A percentile compares a stretch with the other conserved stretches of the same genome.
Evolutionary conservation across 1,140 invertebrate species (phyloP).

Genomic region (Bombus sylvicola): DNA sequence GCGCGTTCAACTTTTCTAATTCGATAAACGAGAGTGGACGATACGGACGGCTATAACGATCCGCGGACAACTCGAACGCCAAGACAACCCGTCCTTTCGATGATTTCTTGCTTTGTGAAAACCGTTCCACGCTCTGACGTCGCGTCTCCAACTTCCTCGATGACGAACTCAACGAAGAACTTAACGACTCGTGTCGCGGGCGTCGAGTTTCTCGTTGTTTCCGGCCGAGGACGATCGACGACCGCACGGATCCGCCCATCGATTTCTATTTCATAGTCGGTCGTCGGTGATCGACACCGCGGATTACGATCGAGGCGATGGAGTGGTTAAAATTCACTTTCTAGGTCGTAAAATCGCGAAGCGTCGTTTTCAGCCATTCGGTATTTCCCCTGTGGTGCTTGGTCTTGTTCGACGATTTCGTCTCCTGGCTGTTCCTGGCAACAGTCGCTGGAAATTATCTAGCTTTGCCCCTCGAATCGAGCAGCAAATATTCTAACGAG

Average conservation of each 20-base stretch:
- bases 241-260: constrained; percentile 58
- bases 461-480: background rate
- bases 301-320: constrained; percentile 30
- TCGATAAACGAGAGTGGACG: constrained; percentile 2
- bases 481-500: background rate
- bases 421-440: background rate
- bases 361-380: constrained; percentile 24
- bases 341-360: constrained; percentile 78
- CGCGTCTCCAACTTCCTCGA: constrained; percentile 2
- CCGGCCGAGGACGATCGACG: constrained; percentile 8
- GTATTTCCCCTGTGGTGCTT: background rate
- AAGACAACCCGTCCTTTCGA: background rate
- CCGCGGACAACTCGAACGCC: background rate
- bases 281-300: constrained; percentile 22
- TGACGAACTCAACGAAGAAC: constrained; percentile 20
- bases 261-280: constrained; percentile 73
- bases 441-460: background rate
- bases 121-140: constrained; percentile 7
- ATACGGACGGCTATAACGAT: background rate
- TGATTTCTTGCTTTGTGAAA: background rate
- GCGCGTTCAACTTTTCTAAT: background rate
- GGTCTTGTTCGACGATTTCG: background rate
- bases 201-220: constrained; percentile 27
- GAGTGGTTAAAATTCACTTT: constrained; percentile 78
- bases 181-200: constrained; percentile 42